phyloP scores from a whole-genome alignment of 2,113 vertebrate species.

The Theristicus caerulescens region DNA sequence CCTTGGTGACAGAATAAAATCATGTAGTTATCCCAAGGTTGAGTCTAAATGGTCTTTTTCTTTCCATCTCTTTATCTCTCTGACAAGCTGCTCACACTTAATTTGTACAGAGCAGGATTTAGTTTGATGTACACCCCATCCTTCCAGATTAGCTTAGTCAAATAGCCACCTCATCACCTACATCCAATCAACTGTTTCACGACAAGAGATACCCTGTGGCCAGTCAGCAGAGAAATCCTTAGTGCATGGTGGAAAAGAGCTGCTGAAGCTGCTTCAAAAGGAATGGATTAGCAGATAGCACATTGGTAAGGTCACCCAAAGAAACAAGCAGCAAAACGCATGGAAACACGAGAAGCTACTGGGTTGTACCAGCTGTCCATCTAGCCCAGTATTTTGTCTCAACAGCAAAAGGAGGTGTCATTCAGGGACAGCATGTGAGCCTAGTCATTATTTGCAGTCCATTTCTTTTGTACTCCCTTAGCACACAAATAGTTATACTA shows the following conservation, averaged over 20 bases:
- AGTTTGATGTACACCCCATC: neutral
- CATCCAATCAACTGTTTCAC: neutral
- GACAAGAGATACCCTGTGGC: neutral
- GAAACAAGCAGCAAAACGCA: neutral
- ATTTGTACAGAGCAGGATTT: neutral
- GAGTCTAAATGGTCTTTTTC: neutral
- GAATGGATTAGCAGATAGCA: neutral
- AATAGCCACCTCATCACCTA: neutral
- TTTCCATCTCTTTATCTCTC: neutral
- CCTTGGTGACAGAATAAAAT: neutral
- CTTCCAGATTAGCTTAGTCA: neutral
- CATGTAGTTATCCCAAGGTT: neutral
- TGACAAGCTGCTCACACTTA: conserved; percentile 6
- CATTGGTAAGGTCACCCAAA: neutral
- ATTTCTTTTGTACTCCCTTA: neutral
- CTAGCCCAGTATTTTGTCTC: neutral
- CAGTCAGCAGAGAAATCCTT: neutral
- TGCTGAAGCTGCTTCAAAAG: neutral
- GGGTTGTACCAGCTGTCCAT: neutral
- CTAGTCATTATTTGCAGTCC: neutral
- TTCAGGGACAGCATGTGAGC: neutral
- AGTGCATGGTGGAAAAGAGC: neutral
- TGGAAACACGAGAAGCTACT: neutral
- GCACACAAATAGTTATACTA: neutral
- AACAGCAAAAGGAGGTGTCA: neutral